These are phyloP conservation scores for Dicranocentrus wangi DNA, from an alignment of 2,888 invertebrate genomes.

Conservation along the genomic window DNA sequence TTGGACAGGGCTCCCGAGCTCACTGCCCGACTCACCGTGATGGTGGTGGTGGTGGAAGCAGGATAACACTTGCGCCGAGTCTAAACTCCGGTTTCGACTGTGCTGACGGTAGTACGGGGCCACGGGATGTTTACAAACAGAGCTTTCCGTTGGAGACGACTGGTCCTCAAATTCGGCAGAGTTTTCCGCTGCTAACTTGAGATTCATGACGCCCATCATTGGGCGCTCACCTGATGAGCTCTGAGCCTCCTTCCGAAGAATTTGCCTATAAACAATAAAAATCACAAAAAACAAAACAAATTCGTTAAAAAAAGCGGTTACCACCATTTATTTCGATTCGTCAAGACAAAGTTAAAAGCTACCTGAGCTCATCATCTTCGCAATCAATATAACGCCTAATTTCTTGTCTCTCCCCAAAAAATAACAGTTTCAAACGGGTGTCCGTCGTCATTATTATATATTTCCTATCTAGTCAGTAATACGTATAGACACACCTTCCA, in stretches of 20 bases:
- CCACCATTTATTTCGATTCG: background rate
- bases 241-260: conserved; percentile 49
- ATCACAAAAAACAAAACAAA: background rate
- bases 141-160: conserved; percentile 22
- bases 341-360: too few relatives aligned
- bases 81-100: conserved; percentile 91
- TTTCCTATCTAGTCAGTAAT: too few relatives aligned
- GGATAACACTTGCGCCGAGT: conserved; percentile 80
- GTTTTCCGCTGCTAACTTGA: conserved; percentile 56
- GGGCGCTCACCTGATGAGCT: conserved; percentile 26
- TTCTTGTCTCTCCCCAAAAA: too few relatives aligned
- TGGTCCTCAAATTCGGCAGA: conserved; percentile 39
- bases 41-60: conserved; percentile 49
- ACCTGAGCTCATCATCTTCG: too few relatives aligned
- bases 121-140: conserved; percentile 15
- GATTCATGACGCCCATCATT: conserved; percentile 53
- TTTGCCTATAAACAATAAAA: conserved; percentile 44
- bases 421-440: too few relatives aligned
- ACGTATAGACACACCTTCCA: too few relatives aligned
- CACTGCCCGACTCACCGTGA: conserved; percentile 33
- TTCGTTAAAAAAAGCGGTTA: background rate
- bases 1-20: conserved; percentile 64
- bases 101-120: conserved; percentile 77
- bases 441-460: too few relatives aligned
- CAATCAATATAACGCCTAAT: too few relatives aligned